Percentiles rank a stretch among this genome's conserved stretches.
phyloP scores from a whole-genome alignment of 2,888 invertebrate species.

The Drosophila formosana region DNA sequence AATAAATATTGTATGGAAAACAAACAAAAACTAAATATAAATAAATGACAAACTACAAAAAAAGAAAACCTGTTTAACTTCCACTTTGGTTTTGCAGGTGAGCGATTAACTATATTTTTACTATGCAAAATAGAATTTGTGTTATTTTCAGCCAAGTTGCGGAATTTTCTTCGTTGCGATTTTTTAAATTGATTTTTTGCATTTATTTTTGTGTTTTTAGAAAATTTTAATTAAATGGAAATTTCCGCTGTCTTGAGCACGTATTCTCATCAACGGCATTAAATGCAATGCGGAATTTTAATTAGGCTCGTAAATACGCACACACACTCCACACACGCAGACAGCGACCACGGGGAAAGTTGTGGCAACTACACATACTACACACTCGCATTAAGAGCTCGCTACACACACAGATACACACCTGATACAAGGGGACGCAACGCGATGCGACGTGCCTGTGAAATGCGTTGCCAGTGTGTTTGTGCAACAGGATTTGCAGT shows the following conservation, averaged over 20 bases:
- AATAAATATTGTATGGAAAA: slow-evolving; percentile 57
- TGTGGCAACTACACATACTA: slow-evolving; percentile 16
- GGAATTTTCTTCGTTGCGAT: neutral
- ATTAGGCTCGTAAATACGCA: slow-evolving; percentile 64
- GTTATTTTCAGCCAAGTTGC: slow-evolving; percentile 12
- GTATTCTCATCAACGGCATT: slow-evolving; percentile 75
- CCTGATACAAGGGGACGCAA: slow-evolving; percentile 1
- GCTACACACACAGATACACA: neutral
- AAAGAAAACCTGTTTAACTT: slow-evolving; percentile 21
- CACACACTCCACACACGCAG: slow-evolving; percentile 29
- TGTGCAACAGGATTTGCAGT: slow-evolving; percentile 53
- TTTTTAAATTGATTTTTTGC: neutral
- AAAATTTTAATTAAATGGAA: slow-evolving; percentile 74
- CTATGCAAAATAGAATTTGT: neutral
- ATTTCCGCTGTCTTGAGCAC: slow-evolving; percentile 77
- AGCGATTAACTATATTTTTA: neutral
- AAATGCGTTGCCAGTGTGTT: slow-evolving; percentile 6
- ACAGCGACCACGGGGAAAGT: slow-evolving; percentile 10
- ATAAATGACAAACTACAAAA: slow-evolving; percentile 46
- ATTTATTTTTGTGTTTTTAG: slow-evolving; percentile 34
- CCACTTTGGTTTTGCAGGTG: neutral
- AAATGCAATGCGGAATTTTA: slow-evolving; percentile 79
- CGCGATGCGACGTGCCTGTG: slow-evolving; percentile 5
- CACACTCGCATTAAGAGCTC: neutral
- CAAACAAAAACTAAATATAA: slow-evolving; percentile 54